Evolutionary conservation across 2,113 vertebrate genomes (phyloP), one percentile per base, ranked within the genome.

Genomic region (Rhinolophus sinicus): DNA sequence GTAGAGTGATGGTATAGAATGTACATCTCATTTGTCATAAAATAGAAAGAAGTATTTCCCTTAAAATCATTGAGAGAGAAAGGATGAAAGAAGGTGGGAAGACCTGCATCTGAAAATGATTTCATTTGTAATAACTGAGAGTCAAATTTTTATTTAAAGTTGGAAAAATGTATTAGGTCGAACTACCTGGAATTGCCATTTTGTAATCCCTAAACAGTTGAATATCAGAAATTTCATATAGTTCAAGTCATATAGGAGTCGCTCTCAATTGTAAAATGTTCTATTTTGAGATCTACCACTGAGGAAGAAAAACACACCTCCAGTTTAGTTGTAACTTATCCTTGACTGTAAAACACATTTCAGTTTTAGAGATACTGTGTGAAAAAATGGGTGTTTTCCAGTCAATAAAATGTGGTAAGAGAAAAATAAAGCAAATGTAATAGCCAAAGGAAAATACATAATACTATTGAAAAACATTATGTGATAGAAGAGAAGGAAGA

Each of bases 91-190:
- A 69, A 47, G 5, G 12, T 64, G 24, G 35, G 8, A 58, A 76
- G 2, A 84, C 35, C 11, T 86, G 3, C 78, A 21, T 40, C 76
- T 82, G 21, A 19, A 77, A 77, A 81, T 47, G 50, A 2, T 44
- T 83, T 90, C 33, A 50, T 62, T 87, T 90, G 28, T 77, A 65
- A 62, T 72, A 78, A 22, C 2, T 8, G 8, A 92, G 18, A 92
- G 22, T 65, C 26, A 92, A 67, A 67, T 44, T 69, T 94, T 73
- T 77, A 69, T 92, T 91, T 95, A 67, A 93, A 95, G 12, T 33
- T 85, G n/a, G n/a, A 35, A 58, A 93, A 95, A 73, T 47, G 0
- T 38, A 83, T 67, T 78, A 54, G 2, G 38, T 56, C 14, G 35
- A 60, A 80, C 21, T 92, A 58, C 18, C 64, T 50, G 15, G 6